Conservation (phyloP, 1,140 invertebrate genomes). For the Nilaparvata lugens region DNA sequence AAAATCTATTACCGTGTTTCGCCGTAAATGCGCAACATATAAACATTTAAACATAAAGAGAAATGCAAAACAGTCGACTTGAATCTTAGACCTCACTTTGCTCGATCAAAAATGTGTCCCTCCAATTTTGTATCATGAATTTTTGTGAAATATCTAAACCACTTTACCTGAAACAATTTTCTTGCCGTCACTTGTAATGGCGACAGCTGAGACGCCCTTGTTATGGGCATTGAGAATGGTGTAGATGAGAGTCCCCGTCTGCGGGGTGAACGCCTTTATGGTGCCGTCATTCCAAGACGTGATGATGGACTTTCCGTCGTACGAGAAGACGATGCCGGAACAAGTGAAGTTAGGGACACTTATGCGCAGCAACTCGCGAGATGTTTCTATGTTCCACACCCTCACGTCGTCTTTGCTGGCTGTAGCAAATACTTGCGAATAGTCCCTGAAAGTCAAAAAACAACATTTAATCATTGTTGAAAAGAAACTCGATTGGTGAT, state of each 20-base stretch:
- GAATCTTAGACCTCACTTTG: no score
- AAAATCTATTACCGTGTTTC: no score
- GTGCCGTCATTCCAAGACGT: slow-evolving; percentile 75
- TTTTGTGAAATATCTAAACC: no score
- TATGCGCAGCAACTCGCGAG: slow-evolving; percentile 72
- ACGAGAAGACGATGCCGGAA: slow-evolving; percentile 61
- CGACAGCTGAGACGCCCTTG: slow-evolving; percentile 71
- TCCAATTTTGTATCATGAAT: no score
- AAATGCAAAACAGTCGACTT: no score
- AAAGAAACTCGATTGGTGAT: no score
- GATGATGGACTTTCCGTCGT: slow-evolving; percentile 47
- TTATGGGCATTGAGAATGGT: slow-evolving; percentile 77
- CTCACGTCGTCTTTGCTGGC: slow-evolving; percentile 73
- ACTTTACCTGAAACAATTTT: slow-evolving; percentile 46
- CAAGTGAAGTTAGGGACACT: slow-evolving; percentile 79
- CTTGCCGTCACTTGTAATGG: slow-evolving; percentile 57
- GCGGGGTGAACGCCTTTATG: slow-evolving; percentile 74
- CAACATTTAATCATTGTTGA: no score
- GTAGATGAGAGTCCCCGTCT: slow-evolving; percentile 68
- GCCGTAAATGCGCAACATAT: no score
- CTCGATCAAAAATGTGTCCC: no score
- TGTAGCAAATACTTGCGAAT: slow-evolving; percentile 76
- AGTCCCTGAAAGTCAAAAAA: slow-evolving; percentile 53
- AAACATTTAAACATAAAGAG: no score
- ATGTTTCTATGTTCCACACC: slow-evolving; percentile 67